phyloP scores from a whole-genome alignment of 2,113 vertebrate species.

The Tenrec ecaudatus region DNA sequence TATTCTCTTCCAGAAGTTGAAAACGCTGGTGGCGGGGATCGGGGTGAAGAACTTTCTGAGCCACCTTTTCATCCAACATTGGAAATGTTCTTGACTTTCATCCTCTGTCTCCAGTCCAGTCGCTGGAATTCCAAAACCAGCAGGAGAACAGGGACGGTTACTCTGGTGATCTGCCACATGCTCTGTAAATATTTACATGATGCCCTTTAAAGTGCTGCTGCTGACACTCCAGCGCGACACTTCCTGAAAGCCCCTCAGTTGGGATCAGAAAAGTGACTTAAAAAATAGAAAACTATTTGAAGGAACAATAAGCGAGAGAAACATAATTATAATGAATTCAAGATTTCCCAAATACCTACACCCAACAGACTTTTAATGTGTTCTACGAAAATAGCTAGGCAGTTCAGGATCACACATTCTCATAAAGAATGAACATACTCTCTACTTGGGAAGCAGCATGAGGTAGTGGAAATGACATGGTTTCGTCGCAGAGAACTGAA shows the following conservation, averaged over 20 bases:
- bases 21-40: background rate
- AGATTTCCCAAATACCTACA: slow-evolving; percentile 23
- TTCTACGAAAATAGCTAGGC: slow-evolving; percentile 47
- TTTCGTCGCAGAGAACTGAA: slow-evolving; percentile 39
- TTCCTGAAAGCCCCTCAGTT: slow-evolving; percentile 30
- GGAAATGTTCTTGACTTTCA: slow-evolving; percentile 47
- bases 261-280: slow-evolving; percentile 28
- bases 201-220: slow-evolving; percentile 50
- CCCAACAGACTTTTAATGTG: slow-evolving; percentile 48
- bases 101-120: slow-evolving; percentile 29
- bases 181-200: slow-evolving; percentile 68
- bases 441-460: slow-evolving; percentile 64
- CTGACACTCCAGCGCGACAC: slow-evolving; percentile 12
- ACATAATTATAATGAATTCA: slow-evolving; percentile 54
- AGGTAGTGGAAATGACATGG: slow-evolving; percentile 69
- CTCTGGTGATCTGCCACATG: slow-evolving; percentile 41
- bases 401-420: slow-evolving; percentile 57
- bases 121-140: slow-evolving; percentile 34
- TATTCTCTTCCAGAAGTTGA: background rate
- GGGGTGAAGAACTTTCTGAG: background rate
- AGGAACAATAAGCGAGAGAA: background rate
- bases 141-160: slow-evolving; percentile 52
- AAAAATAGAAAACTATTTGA: slow-evolving; percentile 34
- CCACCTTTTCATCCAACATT: background rate
- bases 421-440: slow-evolving; percentile 43